Percentiles rank a stretch among this genome's conserved stretches.
Evolutionary conservation across 2,113 vertebrate species (phyloP).

Genomic region (Micronycteris hirsuta): DNA sequence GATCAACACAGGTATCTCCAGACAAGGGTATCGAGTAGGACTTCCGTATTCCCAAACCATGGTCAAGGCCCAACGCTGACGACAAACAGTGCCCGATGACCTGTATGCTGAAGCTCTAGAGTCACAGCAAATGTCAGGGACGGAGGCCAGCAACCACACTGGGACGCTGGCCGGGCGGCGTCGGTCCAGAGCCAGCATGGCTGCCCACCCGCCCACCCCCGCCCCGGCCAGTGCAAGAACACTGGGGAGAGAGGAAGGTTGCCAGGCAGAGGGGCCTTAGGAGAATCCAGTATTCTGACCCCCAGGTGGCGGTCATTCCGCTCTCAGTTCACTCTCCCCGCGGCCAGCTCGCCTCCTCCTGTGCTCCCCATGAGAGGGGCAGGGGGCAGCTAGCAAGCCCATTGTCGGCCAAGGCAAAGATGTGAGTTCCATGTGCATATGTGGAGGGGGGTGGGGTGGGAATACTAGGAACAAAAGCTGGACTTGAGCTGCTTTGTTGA

Average conservation of each 20-base stretch:
- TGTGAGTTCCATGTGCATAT: neutral
- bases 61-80: neutral
- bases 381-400: neutral
- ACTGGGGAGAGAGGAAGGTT: neutral
- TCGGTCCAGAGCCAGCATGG: neutral
- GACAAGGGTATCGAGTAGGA: neutral
- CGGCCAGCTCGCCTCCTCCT: neutral
- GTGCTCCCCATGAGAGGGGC: neutral
- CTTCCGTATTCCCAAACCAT: neutral
- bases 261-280: neutral
- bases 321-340: neutral
- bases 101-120: neutral
- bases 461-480: neutral
- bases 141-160: rapidly evolving
- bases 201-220: rapidly evolving
- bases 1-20: neutral
- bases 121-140: neutral
- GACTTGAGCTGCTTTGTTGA: neutral
- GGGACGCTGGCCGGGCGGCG: neutral
- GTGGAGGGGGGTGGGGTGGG: rapidly evolving
- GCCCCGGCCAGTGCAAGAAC: rapidly evolving
- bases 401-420: neutral
- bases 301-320: rapidly evolving
- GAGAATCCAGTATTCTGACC: neutral
- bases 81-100: neutral